phyloP scores from a whole-genome alignment of 2,888 invertebrate species.

The Caenorhabditis virilis region DNA sequence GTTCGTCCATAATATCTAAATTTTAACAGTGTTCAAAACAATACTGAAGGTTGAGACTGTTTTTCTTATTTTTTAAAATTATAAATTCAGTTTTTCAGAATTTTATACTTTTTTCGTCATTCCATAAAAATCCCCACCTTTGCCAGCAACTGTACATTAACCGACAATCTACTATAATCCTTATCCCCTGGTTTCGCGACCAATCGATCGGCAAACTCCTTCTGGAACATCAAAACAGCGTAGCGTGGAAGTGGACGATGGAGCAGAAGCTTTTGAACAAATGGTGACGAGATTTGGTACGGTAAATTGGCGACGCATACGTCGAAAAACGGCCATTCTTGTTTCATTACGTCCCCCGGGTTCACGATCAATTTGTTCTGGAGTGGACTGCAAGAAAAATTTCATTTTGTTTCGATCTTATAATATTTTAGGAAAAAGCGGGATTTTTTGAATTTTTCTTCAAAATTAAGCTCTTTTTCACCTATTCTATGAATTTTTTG shows the following conservation, averaged over 20 bases:
- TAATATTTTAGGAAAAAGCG: background rate
- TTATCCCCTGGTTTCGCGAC: slow-evolving; percentile 97
- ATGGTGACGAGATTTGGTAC: slow-evolving; percentile 90
- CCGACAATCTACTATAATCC: slow-evolving; percentile 89
- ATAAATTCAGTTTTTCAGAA: too few species aligned
- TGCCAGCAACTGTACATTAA: slow-evolving; percentile 92
- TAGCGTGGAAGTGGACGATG: slow-evolving; percentile 77
- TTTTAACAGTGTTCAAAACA: too few species aligned
- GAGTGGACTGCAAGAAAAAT: slow-evolving; percentile 76
- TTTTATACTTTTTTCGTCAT: too few species aligned
- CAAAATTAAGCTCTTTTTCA: background rate
- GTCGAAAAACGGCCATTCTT: slow-evolving; percentile 93
- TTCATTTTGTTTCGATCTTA: background rate
- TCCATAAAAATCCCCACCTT: too few species aligned
- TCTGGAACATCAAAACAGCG: slow-evolving; percentile 97
- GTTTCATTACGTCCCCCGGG: slow-evolving; percentile 90
- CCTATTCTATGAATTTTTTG: too few species aligned
- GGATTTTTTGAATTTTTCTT: too few species aligned
- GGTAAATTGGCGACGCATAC: slow-evolving; percentile 97
- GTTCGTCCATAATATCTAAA: too few species aligned
- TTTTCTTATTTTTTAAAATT: too few species aligned
- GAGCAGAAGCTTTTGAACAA: slow-evolving; percentile 83
- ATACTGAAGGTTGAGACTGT: too few species aligned
- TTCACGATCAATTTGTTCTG: slow-evolving; percentile 89
- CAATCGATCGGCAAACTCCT: slow-evolving; percentile 94